Base-by-base conservation (phyloP, 2,113 vertebrate genomes). In the Ranitomeya imitator region DNA sequence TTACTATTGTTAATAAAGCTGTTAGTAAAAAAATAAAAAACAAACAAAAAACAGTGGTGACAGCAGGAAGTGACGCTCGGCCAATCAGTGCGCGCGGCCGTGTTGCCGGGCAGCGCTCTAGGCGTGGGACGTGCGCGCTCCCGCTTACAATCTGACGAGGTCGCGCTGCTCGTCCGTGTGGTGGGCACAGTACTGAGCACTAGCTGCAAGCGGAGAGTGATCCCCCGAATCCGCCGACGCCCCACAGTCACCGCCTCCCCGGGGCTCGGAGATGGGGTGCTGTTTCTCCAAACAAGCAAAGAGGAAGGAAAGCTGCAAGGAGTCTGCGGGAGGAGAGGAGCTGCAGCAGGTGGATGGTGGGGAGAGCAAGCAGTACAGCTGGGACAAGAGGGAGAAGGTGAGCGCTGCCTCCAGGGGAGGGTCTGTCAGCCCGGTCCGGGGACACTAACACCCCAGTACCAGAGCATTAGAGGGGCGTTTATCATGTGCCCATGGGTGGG, bases 321-420 rank as follows among this genome's bases (percentile, higher is more conserved):
- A 95, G 23, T 45, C 87, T 4, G 37, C 11, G 65, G 21, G 69
- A 37, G 71, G 23, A 37, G 87, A 84, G 71, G 69, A 83, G 67
- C 73, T 76, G 4, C 69, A 61, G 86, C 90, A 16, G 91, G 87
- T 60, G 4, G 93, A 93, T 83, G 94, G 95, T 45, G 95, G 95
- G 86, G 90, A 93, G 8, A 94, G 93, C 52, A 96, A 96, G 90
- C 95, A 96, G 71, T 96, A 96, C 93, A 96, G 96, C 92, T 96
- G 96, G 96, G 96, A 96, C 77, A 95, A 94, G 87, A 91, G 96
- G 71, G 95, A 95, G 59, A 96, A 96, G 95, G 96, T 96, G 90
- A 73, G 11, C 13, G 4, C 78, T 15, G 8, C 7, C 19, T 14
- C 4, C 37, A 1, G 1, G 16, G 2, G 8, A n/a, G 31, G 2